These are phyloP conservation scores for Acanthoscelides obtectus DNA, from an alignment of 2,888 invertebrate species.

Conservation along the genomic window DNA sequence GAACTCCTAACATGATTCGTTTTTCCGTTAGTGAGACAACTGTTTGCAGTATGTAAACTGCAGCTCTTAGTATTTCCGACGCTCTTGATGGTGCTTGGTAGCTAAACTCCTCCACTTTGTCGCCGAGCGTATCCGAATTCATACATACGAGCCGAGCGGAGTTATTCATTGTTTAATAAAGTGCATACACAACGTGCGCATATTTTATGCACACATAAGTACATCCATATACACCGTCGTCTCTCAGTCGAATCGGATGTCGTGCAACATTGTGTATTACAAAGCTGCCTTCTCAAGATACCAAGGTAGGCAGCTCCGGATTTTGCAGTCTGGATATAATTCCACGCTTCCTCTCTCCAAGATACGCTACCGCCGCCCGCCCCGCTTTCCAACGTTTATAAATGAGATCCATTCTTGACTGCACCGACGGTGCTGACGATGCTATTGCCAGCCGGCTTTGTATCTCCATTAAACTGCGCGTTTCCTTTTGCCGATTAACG, in stretches of 20 bases:
- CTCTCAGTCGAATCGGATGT: not conserved
- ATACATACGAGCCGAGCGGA: not conserved
- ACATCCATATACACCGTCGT: not conserved
- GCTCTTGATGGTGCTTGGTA: too few species aligned
- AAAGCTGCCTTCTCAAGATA: not conserved
- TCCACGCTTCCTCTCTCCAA: not conserved
- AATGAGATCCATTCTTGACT: not conserved
- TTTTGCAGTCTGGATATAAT: not conserved
- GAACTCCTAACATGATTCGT: too few species aligned
- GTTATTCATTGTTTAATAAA: constrained; percentile 28
- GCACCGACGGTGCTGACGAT: not conserved
- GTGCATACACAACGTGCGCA: constrained; percentile 20
- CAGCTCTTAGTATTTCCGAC: too few species aligned
- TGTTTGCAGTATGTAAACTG: too few species aligned
- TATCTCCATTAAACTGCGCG: not conserved
- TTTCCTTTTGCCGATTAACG: not conserved
- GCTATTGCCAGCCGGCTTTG: not conserved
- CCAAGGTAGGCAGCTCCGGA: not conserved
- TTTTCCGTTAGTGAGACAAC: too few species aligned
- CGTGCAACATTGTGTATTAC: not conserved
- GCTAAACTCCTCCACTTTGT: too few species aligned
- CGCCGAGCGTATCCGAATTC: constrained; percentile 13
- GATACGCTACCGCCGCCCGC: too few species aligned
- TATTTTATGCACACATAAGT: constrained; percentile 10
- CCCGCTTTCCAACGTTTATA: not conserved